Evolutionary conservation across 2,888 invertebrate species (phyloP).

Genomic region (Ceraclea dissimilis): DNA sequence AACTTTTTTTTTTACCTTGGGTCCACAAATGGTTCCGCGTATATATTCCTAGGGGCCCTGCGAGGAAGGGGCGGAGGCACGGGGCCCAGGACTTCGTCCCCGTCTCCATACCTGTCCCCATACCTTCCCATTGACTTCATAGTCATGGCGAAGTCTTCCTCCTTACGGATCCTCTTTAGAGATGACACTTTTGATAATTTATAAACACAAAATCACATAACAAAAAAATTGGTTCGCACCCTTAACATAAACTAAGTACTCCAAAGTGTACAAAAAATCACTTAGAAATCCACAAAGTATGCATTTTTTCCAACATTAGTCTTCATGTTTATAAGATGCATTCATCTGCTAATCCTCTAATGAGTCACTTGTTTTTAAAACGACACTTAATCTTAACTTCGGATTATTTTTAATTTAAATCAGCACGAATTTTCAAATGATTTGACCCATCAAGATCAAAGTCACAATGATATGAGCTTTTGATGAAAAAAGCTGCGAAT

Average conservation of each 20-base stretch:
- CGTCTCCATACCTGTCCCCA: slow-evolving; percentile 38
- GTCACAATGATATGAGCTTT: too few species aligned
- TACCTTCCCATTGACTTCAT: slow-evolving; percentile 49
- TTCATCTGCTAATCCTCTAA: too few species aligned
- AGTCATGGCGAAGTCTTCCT: slow-evolving; percentile 41
- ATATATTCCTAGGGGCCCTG: slow-evolving; percentile 56
- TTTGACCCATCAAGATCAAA: too few species aligned
- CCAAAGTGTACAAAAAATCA: not conserved
- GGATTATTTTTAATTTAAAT: too few species aligned
- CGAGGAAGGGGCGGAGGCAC: slow-evolving; percentile 57
- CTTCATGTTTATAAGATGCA: not conserved
- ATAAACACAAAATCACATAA: not conserved
- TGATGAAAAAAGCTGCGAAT: too few species aligned
- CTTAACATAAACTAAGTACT: slow-evolving; percentile 3
- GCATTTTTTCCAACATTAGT: not conserved
- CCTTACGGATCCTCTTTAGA: slow-evolving; percentile 3
- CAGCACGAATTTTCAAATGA: too few species aligned
- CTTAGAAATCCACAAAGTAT: not conserved
- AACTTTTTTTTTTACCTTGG: slow-evolving; percentile 48
- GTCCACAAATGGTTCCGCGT: slow-evolving; percentile 59
- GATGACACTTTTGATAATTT: slow-evolving; percentile 7
- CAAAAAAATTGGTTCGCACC: too few species aligned
- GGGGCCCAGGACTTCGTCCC: slow-evolving; percentile 50
- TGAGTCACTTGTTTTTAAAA: too few species aligned
- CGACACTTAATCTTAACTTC: too few species aligned